A percentile compares a stretch with the other conserved stretches of the same genome.
phyloP scores from a whole-genome alignment of 2,888 invertebrate species.

The Lasius fuliginosus region DNA sequence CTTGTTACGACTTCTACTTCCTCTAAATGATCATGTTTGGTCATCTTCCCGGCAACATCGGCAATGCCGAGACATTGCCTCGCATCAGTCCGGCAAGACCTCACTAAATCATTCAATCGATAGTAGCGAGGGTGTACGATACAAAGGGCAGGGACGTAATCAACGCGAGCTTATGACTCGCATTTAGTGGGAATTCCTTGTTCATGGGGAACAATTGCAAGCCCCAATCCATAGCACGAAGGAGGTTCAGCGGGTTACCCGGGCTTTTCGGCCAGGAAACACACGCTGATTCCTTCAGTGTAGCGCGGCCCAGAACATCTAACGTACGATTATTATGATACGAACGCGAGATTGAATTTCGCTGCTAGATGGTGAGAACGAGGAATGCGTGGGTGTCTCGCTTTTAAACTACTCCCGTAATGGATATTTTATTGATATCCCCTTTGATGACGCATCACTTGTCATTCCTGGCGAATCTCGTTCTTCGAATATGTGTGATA shows the following conservation, averaged over 20 bases:
- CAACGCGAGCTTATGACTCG: constrained; percentile 37
- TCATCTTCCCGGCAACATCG: no score
- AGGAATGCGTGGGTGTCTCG: neutral
- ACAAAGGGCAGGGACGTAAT: constrained; percentile 90
- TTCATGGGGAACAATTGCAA: constrained; percentile 87
- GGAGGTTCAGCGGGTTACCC: no score
- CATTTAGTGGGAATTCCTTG: constrained; percentile 33
- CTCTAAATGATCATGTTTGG: no score
- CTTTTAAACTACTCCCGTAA: constrained; percentile 21
- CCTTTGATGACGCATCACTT: neutral
- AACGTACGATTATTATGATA: constrained; percentile 28
- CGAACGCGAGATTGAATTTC: constrained; percentile 59
- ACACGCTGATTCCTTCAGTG: no score
- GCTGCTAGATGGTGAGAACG: constrained; percentile 21
- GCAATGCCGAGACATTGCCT: constrained; percentile 76
- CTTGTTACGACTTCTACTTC: no score
- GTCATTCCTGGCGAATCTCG: constrained; percentile 4
- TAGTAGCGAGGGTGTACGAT: constrained; percentile 88
- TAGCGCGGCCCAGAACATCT: no score
- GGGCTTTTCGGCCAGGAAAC: no score
- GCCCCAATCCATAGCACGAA: constrained; percentile 87
- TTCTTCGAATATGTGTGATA: neutral
- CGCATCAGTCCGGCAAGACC: constrained; percentile 87
- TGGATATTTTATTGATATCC: constrained; percentile 44
- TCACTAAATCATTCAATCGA: constrained; percentile 90